Conservation (phyloP, 2,888 invertebrate species). For the Drosophila percnosoma region DNA sequence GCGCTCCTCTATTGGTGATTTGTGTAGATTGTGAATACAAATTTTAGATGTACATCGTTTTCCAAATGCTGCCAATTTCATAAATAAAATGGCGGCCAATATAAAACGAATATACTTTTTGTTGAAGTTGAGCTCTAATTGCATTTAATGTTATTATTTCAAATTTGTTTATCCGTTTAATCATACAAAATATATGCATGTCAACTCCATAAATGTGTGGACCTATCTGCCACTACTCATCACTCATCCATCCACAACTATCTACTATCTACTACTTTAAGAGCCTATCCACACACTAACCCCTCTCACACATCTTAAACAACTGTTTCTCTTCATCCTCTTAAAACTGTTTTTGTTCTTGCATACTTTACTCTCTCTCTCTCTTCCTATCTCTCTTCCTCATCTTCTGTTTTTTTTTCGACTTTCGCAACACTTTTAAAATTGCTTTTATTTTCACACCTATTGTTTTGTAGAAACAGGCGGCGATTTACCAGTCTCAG, state of each 20-base stretch:
- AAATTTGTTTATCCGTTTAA: slow-evolving; percentile 30
- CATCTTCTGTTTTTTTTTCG: slow-evolving; percentile 69
- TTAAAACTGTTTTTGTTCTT: slow-evolving; percentile 37
- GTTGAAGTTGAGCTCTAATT: slow-evolving; percentile 84
- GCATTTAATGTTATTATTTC: slow-evolving; percentile 63
- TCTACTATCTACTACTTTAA: slow-evolving; percentile 49
- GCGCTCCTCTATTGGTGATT: slow-evolving; percentile 51
- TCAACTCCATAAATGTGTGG: slow-evolving; percentile 44
- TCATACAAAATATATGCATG: slow-evolving; percentile 61
- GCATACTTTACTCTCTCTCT: slow-evolving; percentile 38
- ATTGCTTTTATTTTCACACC: slow-evolving; percentile 82
- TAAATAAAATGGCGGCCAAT: slow-evolving; percentile 61
- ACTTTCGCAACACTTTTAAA: slow-evolving; percentile 82
- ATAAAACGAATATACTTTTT: slow-evolving; percentile 56
- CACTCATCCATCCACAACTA: slow-evolving; percentile 29
- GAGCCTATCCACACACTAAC: slow-evolving; percentile 36
- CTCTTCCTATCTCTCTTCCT: slow-evolving; percentile 44
- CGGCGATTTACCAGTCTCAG: slow-evolving; percentile 81
- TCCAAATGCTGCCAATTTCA: slow-evolving; percentile 48
- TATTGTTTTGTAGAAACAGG: slow-evolving; percentile 85
- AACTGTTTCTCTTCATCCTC: slow-evolving; percentile 29
- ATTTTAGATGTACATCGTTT: slow-evolving; percentile 41
- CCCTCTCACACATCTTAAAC: slow-evolving; percentile 26
- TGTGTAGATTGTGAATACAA: slow-evolving; percentile 44
- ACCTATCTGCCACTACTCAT: slow-evolving; percentile 13